A percentile compares a stretch with the other conserved stretches of the same genome.
Evolutionary conservation across 2,113 vertebrate species (phyloP).

Genomic region (Aphelocoma coerulescens): DNA sequence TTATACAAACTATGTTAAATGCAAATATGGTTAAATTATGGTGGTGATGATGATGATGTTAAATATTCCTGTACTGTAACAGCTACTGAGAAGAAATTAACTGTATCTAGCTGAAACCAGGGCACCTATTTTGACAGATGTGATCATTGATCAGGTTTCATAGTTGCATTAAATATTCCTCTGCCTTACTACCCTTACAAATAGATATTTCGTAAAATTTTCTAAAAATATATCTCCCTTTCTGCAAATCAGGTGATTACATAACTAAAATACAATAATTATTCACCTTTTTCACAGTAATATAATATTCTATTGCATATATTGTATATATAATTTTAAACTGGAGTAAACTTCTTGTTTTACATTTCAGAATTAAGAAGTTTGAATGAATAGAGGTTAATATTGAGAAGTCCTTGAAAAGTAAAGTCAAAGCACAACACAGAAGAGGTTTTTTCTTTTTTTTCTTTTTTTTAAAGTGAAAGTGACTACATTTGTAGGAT

Average conservation of each 20-base stretch:
- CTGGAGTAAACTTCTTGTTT: not conserved
- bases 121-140: not conserved
- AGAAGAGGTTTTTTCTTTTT: not conserved
- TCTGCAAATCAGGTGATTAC: not conserved
- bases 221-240: not conserved
- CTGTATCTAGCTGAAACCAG: not conserved
- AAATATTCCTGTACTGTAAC: not conserved
- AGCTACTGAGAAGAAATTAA: not conserved
- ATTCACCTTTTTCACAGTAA: not conserved
- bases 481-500: not conserved
- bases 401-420: not conserved
- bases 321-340: not conserved
- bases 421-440: not conserved
- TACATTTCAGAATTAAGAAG: not conserved
- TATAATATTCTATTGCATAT: not conserved
- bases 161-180: not conserved
- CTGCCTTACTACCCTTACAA: not conserved
- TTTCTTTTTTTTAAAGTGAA: not conserved
- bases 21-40: not conserved
- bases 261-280: not conserved
- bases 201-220: not conserved
- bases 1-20: not conserved
- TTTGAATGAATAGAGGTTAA: not conserved
- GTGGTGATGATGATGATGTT: not conserved
- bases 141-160: not conserved